Evolutionary conservation across 23 tunicate genomes (phyloP).

Genomic region (Ciona savignyi): DNA sequence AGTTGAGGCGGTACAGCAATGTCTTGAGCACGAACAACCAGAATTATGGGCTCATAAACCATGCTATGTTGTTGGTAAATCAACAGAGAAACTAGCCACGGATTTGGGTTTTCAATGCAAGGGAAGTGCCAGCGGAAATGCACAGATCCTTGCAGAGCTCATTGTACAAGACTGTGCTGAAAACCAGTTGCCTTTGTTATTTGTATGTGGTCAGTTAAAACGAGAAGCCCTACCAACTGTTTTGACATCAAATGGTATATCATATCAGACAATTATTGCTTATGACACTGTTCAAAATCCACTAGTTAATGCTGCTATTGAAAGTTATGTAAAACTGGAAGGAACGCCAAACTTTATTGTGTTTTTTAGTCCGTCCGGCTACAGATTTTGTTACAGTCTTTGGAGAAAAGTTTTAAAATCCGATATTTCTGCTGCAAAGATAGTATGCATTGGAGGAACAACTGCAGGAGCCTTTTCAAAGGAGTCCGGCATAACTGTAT

Average conservation of each 20-base stretch:
- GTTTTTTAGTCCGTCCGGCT: slow-evolving; percentile 78
- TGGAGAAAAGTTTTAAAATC: slow-evolving; percentile 3
- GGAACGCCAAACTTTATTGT: slow-evolving; percentile 16
- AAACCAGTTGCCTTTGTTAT: slow-evolving; percentile 27
- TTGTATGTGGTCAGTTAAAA: slow-evolving; percentile 55
- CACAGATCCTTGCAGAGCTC: slow-evolving; percentile 29
- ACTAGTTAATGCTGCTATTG: neutral
- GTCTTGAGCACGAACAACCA: neutral
- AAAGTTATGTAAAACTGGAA: slow-evolving; percentile 2
- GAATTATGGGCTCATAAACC: slow-evolving; percentile 19
- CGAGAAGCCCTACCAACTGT: slow-evolving; percentile 33
- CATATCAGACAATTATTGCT: neutral
- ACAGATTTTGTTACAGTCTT: slow-evolving; percentile 16
- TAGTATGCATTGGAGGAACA: neutral
- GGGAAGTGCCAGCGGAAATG: slow-evolving; percentile 45
- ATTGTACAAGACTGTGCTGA: slow-evolving; percentile 16
- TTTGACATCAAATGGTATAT: slow-evolving; percentile 9
- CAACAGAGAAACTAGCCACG: slow-evolving; percentile 44
- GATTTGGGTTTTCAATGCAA: slow-evolving; percentile 42
- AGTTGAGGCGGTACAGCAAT: slow-evolving; percentile 25
- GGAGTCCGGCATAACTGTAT: neutral
- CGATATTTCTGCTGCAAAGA: neutral
- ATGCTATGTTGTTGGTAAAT: slow-evolving; percentile 73
- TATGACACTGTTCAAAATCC: slow-evolving; percentile 14
- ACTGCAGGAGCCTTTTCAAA: neutral